These are phyloP conservation scores for Cotesia congregata DNA, from an alignment of 2,888 invertebrate species.

Conservation along the genomic window DNA sequence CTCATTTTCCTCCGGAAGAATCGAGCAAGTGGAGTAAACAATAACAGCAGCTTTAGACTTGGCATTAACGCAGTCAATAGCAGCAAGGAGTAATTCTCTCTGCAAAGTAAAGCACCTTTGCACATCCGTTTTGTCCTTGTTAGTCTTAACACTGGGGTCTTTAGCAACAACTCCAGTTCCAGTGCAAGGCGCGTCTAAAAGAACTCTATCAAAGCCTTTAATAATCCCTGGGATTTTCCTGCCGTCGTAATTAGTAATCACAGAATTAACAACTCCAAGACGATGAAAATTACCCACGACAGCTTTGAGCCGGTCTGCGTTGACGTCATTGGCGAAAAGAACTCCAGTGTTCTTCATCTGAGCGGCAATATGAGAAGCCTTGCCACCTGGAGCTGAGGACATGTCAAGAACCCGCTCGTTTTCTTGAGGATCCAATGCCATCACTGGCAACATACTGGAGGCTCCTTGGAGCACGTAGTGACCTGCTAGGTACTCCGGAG, in stretches of 20 bases:
- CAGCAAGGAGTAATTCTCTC: constrained; percentile 90
- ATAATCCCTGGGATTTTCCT: constrained; percentile 86
- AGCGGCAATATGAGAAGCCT: constrained; percentile 97
- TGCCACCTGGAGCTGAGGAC: constrained; percentile 99
- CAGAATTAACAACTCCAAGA: constrained; percentile 93
- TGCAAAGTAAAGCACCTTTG: constrained; percentile 94
- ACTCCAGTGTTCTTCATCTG: constrained; percentile 99
- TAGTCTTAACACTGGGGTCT: constrained; percentile 95
- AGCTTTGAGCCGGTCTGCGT: constrained; percentile 89
- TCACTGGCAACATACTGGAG: constrained; percentile 96
- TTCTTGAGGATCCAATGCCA: constrained; percentile 97
- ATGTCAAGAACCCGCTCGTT: constrained; percentile 95
- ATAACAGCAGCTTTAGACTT: constrained; percentile 93
- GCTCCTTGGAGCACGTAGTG: constrained; percentile 98
- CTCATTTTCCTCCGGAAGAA: constrained; percentile 98
- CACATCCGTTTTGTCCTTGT: constrained; percentile 90
- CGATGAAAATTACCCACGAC: constrained; percentile 97
- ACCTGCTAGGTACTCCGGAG: constrained; percentile 98
- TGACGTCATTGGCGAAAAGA: constrained; percentile 96
- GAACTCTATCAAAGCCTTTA: constrained; percentile 93
- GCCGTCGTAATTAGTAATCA: constrained; percentile 92
- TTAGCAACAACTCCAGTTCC: constrained; percentile 98
- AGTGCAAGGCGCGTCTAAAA: constrained; percentile 98
- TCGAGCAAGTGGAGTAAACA: constrained; percentile 98
- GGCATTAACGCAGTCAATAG: constrained; percentile 96